Base-by-base conservation (phyloP, 2,113 vertebrate species). In the Eretmochelys imbricata region DNA sequence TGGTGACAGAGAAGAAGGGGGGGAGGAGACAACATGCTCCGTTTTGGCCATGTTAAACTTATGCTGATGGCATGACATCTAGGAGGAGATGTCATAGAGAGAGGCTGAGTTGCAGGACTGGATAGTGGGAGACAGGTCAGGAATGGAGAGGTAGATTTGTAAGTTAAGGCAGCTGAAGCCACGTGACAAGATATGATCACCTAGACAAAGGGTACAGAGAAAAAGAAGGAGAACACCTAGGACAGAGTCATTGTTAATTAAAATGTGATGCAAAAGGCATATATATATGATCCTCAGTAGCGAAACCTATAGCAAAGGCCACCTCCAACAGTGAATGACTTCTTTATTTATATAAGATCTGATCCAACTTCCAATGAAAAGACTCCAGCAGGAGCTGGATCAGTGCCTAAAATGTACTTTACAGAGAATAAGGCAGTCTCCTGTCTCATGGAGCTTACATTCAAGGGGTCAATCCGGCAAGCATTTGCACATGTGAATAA, bases 11-110 rank as follows among this genome's bases (percentile, higher is more conserved):
- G 0, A 89, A 55, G 53, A 80, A 10, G 85, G 49, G 22, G 25
- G 90, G 89, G 27, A 53, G 22, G 78, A 65, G 92, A 50, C 10
- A 89, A 86, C 85, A 79, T 96, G 85, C 20, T 46, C 2, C 24
- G 16, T 92, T 96, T 50, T 89, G 89, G 82, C 82, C 35, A 81
- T 55, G 46, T 86, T 92, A 90, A 92, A 89, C 89, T 69, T 93
- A 80, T 8, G 38, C 46, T 87, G 82, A 86, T 50, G 29, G 85
- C 76, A 93, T 84, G 31, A 80, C 20, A 88, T 84, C 62, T 93
- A 82, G 6, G 27, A 84, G 42, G 54, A 75, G 54, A 4, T 22
- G 27, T 11, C 46, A 1, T 2, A 4, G 38, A 50, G 85, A 51
- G 78, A 17, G 65, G n/a, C 57, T 35, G 83, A 84, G 89, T 11